These are phyloP conservation scores for Synergus umbraculus DNA, from an alignment of 2,888 invertebrate genomes.

Conservation along the genomic window DNA sequence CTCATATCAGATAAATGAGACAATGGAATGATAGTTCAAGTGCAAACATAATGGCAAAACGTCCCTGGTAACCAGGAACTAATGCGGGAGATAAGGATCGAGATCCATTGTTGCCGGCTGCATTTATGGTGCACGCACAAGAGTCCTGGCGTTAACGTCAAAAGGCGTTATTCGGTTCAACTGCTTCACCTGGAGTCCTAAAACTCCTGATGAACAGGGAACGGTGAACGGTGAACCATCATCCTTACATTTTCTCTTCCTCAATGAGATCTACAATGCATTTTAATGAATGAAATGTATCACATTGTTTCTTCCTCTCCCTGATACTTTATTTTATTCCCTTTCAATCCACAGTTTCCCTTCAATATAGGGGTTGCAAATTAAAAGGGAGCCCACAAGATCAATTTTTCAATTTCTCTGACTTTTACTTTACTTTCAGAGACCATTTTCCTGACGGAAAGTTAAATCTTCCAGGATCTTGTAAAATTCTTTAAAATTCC, in stretches of 20 bases:
- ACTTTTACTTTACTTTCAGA: too few relatives aligned
- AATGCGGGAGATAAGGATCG: slow-evolving; percentile 74
- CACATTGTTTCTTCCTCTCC: slow-evolving; percentile 27
- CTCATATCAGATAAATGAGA: slow-evolving; percentile 63
- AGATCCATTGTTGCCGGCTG: slow-evolving; percentile 65
- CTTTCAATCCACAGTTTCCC: not conserved
- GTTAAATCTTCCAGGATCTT: too few relatives aligned
- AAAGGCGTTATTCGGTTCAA: slow-evolving; percentile 69
- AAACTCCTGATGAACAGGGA: too few relatives aligned
- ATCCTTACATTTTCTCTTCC: slow-evolving; percentile 44
- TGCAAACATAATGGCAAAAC: slow-evolving; percentile 70
- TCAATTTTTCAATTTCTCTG: too few relatives aligned
- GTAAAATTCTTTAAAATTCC: too few relatives aligned
- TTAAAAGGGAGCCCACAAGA: too few relatives aligned
- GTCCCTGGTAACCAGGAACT: slow-evolving; percentile 67
- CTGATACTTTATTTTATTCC: not conserved
- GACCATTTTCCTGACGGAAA: too few relatives aligned
- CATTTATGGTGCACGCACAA: slow-evolving; percentile 63
- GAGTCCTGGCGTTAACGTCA: slow-evolving; percentile 73
- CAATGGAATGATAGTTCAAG: slow-evolving; percentile 65
- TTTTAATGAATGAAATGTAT: slow-evolving; percentile 59
- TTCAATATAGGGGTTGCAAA: not conserved
- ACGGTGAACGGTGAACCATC: slow-evolving; percentile 28
- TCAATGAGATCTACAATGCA: slow-evolving; percentile 62
- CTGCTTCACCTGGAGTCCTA: slow-evolving; percentile 53